Percentiles rank a stretch among this genome's conserved stretches.
Conservation (phyloP, 2,113 vertebrate genomes). For the Catharus minimus region DNA sequence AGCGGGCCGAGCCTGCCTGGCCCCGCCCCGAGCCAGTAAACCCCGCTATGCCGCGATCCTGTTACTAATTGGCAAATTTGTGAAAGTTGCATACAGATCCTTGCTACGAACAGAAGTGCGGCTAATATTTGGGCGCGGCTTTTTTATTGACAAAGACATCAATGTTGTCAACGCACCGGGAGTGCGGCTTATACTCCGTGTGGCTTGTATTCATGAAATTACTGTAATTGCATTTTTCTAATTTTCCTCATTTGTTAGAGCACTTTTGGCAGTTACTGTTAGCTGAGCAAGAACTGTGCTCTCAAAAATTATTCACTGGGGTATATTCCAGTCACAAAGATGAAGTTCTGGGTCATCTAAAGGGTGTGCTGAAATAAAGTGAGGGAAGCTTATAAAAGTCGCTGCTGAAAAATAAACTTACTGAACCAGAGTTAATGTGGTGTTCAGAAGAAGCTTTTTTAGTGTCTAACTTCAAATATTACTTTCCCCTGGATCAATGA, state of each 20-base stretch:
- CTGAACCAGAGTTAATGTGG: slow-evolving; percentile 6
- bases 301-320: background rate
- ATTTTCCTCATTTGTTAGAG: background rate
- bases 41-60: too few species aligned
- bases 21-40: too few species aligned
- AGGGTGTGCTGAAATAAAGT: background rate
- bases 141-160: too few species aligned
- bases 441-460: background rate
- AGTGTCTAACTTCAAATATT: slow-evolving; percentile 16
- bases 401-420: slow-evolving; percentile 39
- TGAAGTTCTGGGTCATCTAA: background rate
- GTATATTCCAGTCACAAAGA: background rate
- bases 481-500: background rate
- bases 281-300: background rate
- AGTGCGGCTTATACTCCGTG: too few species aligned
- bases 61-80: too few species aligned
- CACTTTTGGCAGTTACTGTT: background rate
- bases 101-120: too few species aligned
- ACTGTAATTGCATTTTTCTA: background rate
- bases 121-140: too few species aligned
- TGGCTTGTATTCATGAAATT: too few species aligned
- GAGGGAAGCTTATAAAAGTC: background rate
- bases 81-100: too few species aligned
- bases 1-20: too few species aligned
- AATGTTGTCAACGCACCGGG: too few species aligned